Evolutionary conservation across 2,888 invertebrate genomes (phyloP).

Genomic region (Tineola bisselliella): DNA sequence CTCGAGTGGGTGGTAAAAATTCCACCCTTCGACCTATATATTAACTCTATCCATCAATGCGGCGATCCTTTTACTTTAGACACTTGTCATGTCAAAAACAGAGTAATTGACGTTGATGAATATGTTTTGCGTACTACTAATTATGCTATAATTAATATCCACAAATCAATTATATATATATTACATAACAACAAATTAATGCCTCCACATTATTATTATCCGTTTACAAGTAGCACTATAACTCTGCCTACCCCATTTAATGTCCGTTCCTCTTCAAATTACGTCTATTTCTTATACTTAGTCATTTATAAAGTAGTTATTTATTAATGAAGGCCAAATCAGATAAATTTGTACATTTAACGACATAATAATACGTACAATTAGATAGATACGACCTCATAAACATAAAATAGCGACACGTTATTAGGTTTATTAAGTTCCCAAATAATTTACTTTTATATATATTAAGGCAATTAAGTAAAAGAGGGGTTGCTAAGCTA

Average conservation of each 20-base stretch:
- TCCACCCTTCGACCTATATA: constrained; percentile 4
- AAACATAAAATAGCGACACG: neutral
- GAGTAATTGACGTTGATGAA: neutral
- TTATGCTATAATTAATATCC: too few species aligned
- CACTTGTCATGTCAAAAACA: neutral
- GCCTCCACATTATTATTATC: too few species aligned
- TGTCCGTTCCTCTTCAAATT: too few species aligned
- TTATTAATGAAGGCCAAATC: neutral
- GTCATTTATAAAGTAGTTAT: neutral
- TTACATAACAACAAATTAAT: too few species aligned
- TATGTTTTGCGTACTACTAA: too few species aligned
- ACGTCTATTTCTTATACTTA: too few species aligned
- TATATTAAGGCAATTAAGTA: neutral
- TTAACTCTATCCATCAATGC: constrained; percentile 6
- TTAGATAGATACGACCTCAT: neutral
- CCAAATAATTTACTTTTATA: neutral
- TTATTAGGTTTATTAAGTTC: neutral
- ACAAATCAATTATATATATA: too few species aligned
- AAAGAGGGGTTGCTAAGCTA: neutral
- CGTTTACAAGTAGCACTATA: too few species aligned
- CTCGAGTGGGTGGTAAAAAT: constrained; percentile 3
- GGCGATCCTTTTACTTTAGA: neutral
- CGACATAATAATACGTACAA: constrained; percentile 3
- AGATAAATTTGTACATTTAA: neutral
- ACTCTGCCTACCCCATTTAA: too few species aligned